Percentiles rank a stretch among this genome's conserved stretches.
Evolutionary conservation across 2,797 vertebrate genomes (phyloP).

Genomic region (Psittacula derbiana): DNA sequence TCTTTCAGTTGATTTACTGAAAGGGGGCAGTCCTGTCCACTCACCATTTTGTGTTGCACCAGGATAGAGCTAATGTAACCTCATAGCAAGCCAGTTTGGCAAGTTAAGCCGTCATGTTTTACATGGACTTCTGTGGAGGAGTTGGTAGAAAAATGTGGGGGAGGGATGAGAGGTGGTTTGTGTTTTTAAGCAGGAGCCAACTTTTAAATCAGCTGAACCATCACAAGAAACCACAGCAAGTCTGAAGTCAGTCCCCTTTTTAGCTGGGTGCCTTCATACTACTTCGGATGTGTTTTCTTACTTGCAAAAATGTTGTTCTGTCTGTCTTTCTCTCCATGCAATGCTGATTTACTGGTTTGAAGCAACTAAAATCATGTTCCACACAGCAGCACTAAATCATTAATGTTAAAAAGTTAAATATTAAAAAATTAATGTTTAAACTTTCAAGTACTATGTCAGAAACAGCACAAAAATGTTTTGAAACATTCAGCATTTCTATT

Average conservation of each 20-base stretch:
- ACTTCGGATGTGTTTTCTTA: not conserved
- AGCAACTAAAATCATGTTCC: not conserved
- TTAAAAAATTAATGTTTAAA: not conserved
- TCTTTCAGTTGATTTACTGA: not conserved
- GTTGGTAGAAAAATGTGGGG: not conserved
- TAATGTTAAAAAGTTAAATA: not conserved
- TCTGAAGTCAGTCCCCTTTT: not conserved
- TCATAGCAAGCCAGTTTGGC: not conserved
- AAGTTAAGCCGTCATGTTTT: not conserved
- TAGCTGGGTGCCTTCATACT: not conserved
- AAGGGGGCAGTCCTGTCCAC: not conserved
- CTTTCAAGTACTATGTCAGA: not conserved
- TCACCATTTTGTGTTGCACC: not conserved
- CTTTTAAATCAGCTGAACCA: not conserved
- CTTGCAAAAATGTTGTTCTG: not conserved
- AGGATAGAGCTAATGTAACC: not conserved
- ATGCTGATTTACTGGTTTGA: not conserved
- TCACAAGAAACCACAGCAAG: not conserved
- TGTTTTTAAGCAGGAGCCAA: not conserved
- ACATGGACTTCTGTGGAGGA: not conserved
- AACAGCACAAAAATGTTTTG: conserved; percentile 15
- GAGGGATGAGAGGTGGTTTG: not conserved
- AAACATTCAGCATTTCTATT: not conserved
- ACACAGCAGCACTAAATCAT: not conserved
- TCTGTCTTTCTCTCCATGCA: not conserved